Conservation (phyloP, 2,113 vertebrate species). For the Suncus etruscus region DNA sequence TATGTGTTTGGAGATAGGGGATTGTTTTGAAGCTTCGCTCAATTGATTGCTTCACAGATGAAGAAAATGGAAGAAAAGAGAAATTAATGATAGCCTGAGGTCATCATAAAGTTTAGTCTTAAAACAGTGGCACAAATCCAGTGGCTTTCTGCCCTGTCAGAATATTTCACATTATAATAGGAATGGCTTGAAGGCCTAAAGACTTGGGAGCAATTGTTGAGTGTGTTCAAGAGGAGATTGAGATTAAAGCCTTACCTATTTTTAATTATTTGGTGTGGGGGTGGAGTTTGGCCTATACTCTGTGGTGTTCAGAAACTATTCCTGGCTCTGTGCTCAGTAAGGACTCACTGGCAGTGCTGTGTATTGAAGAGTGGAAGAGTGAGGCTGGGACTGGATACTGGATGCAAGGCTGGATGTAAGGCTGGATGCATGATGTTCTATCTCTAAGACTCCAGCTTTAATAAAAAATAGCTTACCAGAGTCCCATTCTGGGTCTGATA, state of each 20-base stretch:
- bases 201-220: not conserved
- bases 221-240: not conserved
- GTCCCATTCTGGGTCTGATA: not conserved
- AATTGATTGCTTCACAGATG: not conserved
- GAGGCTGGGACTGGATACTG: too few species aligned
- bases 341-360: too few species aligned
- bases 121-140: constrained; percentile 19
- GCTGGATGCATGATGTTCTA: too few species aligned
- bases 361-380: too few species aligned
- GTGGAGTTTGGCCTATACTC: too few species aligned
- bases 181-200: not conserved
- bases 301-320: too few species aligned
- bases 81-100: not conserved
- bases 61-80: not conserved
- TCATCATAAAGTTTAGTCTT: not conserved
- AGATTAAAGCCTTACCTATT: not conserved
- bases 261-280: too few species aligned
- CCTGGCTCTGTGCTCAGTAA: too few species aligned
- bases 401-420: too few species aligned
- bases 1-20: too few species aligned
- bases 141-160: not conserved
- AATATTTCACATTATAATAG: not conserved
- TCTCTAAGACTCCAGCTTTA: not conserved
- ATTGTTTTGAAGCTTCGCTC: constrained; percentile 5
- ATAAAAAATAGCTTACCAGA: not conserved